Percentiles rank a stretch among this genome's conserved stretches.
Evolutionary conservation across 2,797 vertebrate species (phyloP).

Genomic region (Limosa lapponica): DNA sequence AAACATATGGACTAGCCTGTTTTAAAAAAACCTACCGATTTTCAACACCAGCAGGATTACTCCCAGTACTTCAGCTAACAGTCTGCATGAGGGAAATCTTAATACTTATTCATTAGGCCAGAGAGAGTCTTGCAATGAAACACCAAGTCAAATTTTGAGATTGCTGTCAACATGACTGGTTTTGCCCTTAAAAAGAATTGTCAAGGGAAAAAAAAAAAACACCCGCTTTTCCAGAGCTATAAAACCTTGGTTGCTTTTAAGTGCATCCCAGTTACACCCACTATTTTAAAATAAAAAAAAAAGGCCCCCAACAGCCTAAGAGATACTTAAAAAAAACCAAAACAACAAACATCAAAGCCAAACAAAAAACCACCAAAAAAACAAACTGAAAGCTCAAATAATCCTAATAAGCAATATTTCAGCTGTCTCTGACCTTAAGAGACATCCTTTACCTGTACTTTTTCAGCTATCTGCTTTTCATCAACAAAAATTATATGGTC

Average conservation of each 20-base stretch:
- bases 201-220: neutral
- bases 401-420: neutral
- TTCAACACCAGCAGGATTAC: neutral
- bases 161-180: neutral
- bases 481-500: neutral
- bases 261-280: neutral
- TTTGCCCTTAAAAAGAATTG: neutral
- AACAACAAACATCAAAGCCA: neutral
- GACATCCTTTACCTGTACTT: neutral
- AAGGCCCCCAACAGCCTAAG: neutral
- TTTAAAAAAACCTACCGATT: neutral
- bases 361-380: neutral
- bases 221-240: neutral
- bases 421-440: neutral
- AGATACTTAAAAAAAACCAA: neutral
- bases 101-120: neutral
- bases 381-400: neutral
- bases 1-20: neutral
- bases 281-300: neutral
- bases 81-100: neutral
- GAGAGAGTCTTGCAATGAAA: neutral
- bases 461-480: neutral
- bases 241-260: neutral
- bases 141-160: neutral
- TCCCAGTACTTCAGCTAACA: neutral